Evolutionary conservation across 2,113 vertebrate genomes (phyloP), one percentile per base, ranked within the genome.

Genomic region (Chascanopsetta lugubris): DNA sequence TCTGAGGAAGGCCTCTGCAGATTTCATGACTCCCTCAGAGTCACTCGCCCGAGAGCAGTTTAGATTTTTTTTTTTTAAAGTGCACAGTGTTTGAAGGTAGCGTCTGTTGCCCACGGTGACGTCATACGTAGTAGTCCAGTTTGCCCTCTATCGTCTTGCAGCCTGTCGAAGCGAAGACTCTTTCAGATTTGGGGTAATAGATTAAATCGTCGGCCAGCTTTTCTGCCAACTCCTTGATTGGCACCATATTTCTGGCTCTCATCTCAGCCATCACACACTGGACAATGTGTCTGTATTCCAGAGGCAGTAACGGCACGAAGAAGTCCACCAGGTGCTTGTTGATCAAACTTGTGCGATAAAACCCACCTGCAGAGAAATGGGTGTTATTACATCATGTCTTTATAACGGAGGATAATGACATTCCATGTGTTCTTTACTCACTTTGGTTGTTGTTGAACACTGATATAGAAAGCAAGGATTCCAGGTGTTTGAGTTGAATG

Each of bases 241-340:
- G 75, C 0, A 5, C 0, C 0, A 77, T 71, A 27, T 86, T 90
- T 2, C 90, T 93, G 2, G 85, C 79, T 24, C 68, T 61, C 73
- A 98, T 90, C 80, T 96, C 95, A 0, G 93, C 93, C 62, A 90
- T 57, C 73, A 91, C 87, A 1, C 97, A 99, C 93, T 94, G 94
- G 36, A 96, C 90, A 17, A 99, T 90, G 0, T 99, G 97, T 25
- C 71, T 87, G 79, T 94, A 94, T 61, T 99, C 97, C 92, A 99
- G 87, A 4, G 97, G 97, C 25, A 99, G 91, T 61, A 99, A 96
- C 0, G 97, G 97, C 6, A 99, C 91, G 0, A 97, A 98, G 69
- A 94, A 97, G 72, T 99, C 97, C 15, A 99, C 95, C 80, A 99
- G 90, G 81, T 98, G 94, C 77, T 91, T 94, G 67, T 96, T 96